These are phyloP conservation scores for Biston stratarius DNA, from an alignment of 2,888 invertebrate genomes.

Conservation along the genomic window DNA sequence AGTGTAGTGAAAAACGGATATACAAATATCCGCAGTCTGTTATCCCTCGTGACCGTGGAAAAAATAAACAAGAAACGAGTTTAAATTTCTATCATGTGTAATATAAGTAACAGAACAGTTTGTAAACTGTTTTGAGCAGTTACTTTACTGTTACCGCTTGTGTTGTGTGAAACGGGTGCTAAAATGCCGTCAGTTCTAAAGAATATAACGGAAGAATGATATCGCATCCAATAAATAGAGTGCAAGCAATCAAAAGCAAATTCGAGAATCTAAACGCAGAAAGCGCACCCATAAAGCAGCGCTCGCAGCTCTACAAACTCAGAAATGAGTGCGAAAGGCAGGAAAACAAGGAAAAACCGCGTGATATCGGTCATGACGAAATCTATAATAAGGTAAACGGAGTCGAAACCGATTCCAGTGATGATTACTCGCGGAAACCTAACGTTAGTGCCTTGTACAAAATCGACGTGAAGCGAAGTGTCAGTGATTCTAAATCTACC, in stretches of 20 bases:
- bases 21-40: slow-evolving; percentile 9
- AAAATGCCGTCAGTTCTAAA: slow-evolving; percentile 68
- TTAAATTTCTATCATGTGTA: slow-evolving; percentile 29
- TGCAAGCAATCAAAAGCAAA: slow-evolving; percentile 88
- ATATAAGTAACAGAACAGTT: slow-evolving; percentile 1
- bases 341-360: slow-evolving; percentile 44
- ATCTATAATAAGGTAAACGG: slow-evolving; percentile 43
- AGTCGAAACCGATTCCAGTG: slow-evolving; percentile 53
- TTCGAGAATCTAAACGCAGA: slow-evolving; percentile 85
- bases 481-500: slow-evolving; percentile 66
- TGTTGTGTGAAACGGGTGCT: slow-evolving; percentile 29
- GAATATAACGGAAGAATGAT: slow-evolving; percentile 77
- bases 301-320: slow-evolving; percentile 54
- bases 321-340: slow-evolving; percentile 47
- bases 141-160: slow-evolving; percentile 13
- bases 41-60: slow-evolving; percentile 12
- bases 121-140: slow-evolving; percentile 5
- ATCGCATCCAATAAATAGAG: slow-evolving; percentile 83
- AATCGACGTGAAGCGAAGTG: slow-evolving; percentile 65
- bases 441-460: slow-evolving; percentile 77
- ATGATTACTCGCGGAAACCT: slow-evolving; percentile 59
- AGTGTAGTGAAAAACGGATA: slow-evolving; percentile 21
- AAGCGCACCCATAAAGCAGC: slow-evolving; percentile 54
- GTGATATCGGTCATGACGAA: slow-evolving; percentile 7
- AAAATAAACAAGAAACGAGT: slow-evolving; percentile 37